These are phyloP conservation scores for Otus sunia DNA, from an alignment of 2,113 vertebrate species.

Conservation along the genomic window DNA sequence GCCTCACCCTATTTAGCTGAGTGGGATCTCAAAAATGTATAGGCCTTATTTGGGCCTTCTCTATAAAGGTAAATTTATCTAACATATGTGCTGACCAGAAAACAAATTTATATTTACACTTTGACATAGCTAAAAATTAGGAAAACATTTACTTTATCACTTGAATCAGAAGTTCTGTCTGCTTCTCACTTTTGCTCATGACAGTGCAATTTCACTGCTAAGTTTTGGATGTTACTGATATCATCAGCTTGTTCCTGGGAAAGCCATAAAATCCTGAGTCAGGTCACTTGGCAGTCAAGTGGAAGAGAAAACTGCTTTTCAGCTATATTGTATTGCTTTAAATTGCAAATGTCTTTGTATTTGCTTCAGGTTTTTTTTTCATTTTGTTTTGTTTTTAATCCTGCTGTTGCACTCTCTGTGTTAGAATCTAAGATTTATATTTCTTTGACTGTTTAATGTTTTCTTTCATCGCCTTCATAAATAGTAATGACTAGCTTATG, in stretches of 20 bases:
- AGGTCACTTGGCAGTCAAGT: constrained; percentile 59
- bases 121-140: background rate
- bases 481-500: constrained; percentile 61
- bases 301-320: constrained; percentile 46
- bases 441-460: constrained; percentile 51
- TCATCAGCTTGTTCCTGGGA: constrained; percentile 5
- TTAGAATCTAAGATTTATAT: constrained; percentile 46
- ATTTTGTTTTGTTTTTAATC: constrained; percentile 36
- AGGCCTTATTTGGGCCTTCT: background rate
- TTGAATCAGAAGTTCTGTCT: background rate
- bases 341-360: constrained; percentile 56
- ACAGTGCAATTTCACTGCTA: background rate
- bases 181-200: background rate
- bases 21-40: background rate
- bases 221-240: background rate
- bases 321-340: constrained; percentile 32
- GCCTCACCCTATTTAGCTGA: background rate
- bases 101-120: background rate
- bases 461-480: constrained; percentile 51
- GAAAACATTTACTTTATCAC: background rate
- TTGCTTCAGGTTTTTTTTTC: constrained; percentile 14
- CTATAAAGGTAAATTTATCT: background rate
- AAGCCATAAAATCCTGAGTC: constrained; percentile 46
- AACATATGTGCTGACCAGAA: background rate
- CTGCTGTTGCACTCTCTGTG: constrained; percentile 4